Evolutionary conservation across 2,113 vertebrate species (phyloP), one percentile per base, ranked within the genome.

Genomic region (Pluvianellus socialis): DNA sequence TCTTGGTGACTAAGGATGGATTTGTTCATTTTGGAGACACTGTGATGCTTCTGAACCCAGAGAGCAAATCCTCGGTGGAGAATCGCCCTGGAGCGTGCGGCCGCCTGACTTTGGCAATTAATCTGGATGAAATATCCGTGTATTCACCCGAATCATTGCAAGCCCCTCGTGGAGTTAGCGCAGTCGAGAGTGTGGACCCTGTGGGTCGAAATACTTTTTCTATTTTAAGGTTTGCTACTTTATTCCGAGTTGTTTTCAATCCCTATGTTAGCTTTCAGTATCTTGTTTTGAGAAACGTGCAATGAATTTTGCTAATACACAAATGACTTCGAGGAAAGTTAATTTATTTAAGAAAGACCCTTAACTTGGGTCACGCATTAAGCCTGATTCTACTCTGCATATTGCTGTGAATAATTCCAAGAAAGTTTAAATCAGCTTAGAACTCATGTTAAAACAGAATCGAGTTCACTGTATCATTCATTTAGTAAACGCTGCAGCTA

Each of bases 21-120:
- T 85, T 80, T 5, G 22, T 99, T 94, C 99, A 98, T 95, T 99
- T 98, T 65, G 99, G 99, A 17, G 98, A 99, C 92, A 97, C 95
- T 1, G 98, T 99, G 94, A 98, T 99, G 97, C 93, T 99, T 27
- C 52, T 99, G 92, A 99, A 98, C 81, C 83, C 95, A 2, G 97
- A 96, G 2, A n/a, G 12, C 12, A 71, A 79, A 9, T 5, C 83
- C 6, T 17, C 28, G 0, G 8, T 4, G 28, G 74, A 96, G 12
- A 73, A 28, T 5, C 11, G 23, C 3, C 28, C 90, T 33, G 79
- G 82, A 8, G 30, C 38, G 10, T 4, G 83, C 0, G 90, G 97
- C 1, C 53, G 94, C 44, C 97, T 98, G 30, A 94, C 98, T 9
- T 55, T 99, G 61, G 97, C 98, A 38, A 84, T 99, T 14, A 98